Percentiles rank a stretch among this genome's conserved stretches.
Evolutionary conservation across 2,113 vertebrate genomes (phyloP).

Genomic region (Chaetodon auriga): DNA sequence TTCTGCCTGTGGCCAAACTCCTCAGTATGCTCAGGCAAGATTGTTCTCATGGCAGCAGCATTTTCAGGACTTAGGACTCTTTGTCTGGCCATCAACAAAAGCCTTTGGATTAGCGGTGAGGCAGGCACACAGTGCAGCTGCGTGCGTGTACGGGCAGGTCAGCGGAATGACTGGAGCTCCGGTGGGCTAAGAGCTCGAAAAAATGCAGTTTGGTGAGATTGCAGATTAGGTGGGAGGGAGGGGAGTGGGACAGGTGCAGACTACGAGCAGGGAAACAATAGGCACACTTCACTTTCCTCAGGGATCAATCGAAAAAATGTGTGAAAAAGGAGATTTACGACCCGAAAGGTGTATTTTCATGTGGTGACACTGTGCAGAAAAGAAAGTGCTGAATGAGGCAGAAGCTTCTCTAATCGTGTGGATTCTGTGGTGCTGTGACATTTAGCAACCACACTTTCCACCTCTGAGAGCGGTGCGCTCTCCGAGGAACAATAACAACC

Average conservation of each 20-base stretch:
- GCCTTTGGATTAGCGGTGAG: slow-evolving; percentile 75
- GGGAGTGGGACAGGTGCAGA: slow-evolving; percentile 62
- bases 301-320: slow-evolving; percentile 14
- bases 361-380: background rate
- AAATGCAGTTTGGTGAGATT: slow-evolving; percentile 87
- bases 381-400: background rate
- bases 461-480: slow-evolving; percentile 26
- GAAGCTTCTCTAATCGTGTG: background rate
- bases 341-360: background rate
- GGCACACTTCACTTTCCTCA: slow-evolving; percentile 53
- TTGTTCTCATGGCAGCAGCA: slow-evolving; percentile 69
- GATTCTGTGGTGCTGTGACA: slow-evolving; percentile 15
- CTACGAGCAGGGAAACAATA: slow-evolving; percentile 64
- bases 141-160: slow-evolving; percentile 82
- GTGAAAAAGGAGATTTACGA: background rate
- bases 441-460: slow-evolving; percentile 50
- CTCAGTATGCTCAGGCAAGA: slow-evolving; percentile 64
- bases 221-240: slow-evolving; percentile 67
- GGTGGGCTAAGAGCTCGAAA: slow-evolving; percentile 81
- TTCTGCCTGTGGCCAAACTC: slow-evolving; percentile 36
- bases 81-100: slow-evolving; percentile 81
- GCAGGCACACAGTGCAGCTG: slow-evolving; percentile 76
- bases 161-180: slow-evolving; percentile 80
- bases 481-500: slow-evolving; percentile 69
- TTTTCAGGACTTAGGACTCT: slow-evolving; percentile 73